Evolutionary conservation across 1,140 invertebrate species (phyloP).

Genomic region (Drosophila lacteicornis): DNA sequence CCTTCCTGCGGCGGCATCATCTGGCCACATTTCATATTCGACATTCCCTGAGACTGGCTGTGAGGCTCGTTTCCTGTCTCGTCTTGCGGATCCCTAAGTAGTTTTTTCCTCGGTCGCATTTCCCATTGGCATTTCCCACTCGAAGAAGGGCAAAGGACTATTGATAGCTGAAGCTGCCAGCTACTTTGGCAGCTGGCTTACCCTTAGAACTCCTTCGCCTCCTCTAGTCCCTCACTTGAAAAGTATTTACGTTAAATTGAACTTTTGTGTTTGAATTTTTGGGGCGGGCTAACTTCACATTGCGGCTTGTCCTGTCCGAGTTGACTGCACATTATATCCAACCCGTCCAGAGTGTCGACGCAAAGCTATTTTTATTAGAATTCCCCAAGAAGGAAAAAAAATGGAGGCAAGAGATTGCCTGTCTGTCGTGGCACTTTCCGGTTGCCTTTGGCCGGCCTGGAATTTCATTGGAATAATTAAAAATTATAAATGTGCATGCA

Average conservation of each 20-base stretch:
- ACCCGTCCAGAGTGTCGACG: conserved; percentile 54
- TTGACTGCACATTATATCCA: conserved; percentile 44
- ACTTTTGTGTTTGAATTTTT: conserved; percentile 68
- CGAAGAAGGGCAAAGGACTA: conserved; percentile 47
- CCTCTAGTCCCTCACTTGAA: conserved; percentile 35
- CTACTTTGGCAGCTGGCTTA: conserved; percentile 64
- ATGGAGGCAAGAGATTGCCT: conserved; percentile 17
- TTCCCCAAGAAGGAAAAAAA: conserved; percentile 25
- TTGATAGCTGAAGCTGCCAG: conserved; percentile 54
- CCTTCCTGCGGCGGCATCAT: conserved; percentile 52
- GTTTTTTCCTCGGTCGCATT: conserved; percentile 49
- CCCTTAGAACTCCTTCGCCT: not conserved
- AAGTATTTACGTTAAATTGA: conserved; percentile 77
- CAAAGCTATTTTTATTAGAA: conserved; percentile 72
- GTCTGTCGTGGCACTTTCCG: conserved; percentile 30
- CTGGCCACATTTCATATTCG: conserved; percentile 74
- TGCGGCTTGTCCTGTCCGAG: conserved; percentile 42
- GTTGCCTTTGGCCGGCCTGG: conserved; percentile 26
- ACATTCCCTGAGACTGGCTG: conserved; percentile 43
- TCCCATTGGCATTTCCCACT: conserved; percentile 43
- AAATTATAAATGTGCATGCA: conserved; percentile 64
- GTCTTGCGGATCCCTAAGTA: conserved; percentile 45
- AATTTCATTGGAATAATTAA: conserved; percentile 65
- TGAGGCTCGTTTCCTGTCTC: conserved; percentile 56
- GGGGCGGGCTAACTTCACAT: conserved; percentile 37